Base-by-base conservation (phyloP, 1,140 invertebrate species). In the Pseudomyrmex dendroicus region DNA sequence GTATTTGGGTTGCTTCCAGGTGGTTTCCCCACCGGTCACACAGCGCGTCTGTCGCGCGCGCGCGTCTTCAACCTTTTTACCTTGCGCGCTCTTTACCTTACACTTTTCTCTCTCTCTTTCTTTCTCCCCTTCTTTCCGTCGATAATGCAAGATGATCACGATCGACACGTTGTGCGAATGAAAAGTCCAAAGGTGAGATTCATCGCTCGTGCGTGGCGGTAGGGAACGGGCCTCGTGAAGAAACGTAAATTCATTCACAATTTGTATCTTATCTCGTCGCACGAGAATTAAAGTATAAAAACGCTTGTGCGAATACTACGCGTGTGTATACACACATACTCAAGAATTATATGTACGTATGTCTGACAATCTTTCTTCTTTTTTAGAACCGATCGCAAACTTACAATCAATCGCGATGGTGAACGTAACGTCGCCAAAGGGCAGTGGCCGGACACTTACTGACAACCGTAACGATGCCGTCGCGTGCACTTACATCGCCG, bases 401-500 rank as follows among this genome's bases (percentile, higher is more conserved):
- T 52, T 52, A 13, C 15, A 56, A 46, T 57, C 22, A 12, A 10
- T 25, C 8, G 52, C 59, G 12, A 52, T 1, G 57, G 67, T 64
- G 46, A 48, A 12, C 52, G 35, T 66, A 64, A 72, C 7, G 64
- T 52, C 67, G 52, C 76, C 20, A 20, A 52, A 52, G 22, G 52
- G 46, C n/a, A 76, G 17, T 17, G 70, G 56, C 17, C 56, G 13
- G 25, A 62, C 50, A 35, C 9, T 13, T 50, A 85, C 70, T 87
- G 66, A 82, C 35, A 35, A 64, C 17, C n/a, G 22, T 54, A 84
- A 85, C 77, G 66, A 68, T 62, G 20, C 20, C 59, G 74, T 87
- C 67, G 83, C 86, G 86, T 87, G 83, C 83, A 87, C 62, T 56
- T 48, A 83, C 17, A 48, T 70, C 44, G 56, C 56, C 61, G 61